Base-by-base conservation (phyloP, 2,797 vertebrate species). In the Esox masquinongy region DNA sequence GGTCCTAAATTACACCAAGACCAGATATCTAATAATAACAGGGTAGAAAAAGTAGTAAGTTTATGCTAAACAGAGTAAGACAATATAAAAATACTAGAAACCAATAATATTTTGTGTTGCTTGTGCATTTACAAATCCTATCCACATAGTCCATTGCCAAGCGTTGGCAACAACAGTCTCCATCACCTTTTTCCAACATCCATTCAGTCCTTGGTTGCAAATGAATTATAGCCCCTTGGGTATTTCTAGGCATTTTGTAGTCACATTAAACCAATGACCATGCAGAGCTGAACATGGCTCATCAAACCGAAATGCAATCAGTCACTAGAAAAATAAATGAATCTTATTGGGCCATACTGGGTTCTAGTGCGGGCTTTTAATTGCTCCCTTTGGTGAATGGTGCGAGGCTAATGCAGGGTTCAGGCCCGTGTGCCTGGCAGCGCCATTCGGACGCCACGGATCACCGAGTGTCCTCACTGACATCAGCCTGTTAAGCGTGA, bases 401-500 rank as follows among this genome's bases (percentile, higher is more conserved):
- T 75, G 80, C 70, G 53, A 70, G 70, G 75, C 74, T 80, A 79
- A 82, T 80, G 64, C 80, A 74, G 43, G 61, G 82, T 79, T 63
- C 69, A 63, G 59, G 80, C 75, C 72, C 61, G 74, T 71, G 73
- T 82, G 74, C 81, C 88, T 86, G 79, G 39, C 69, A 77, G 49
- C 79, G 81, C 78, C 87, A 83, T 83, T 75, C 72, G 50, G 83
- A 83, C 68, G 81, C 77, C 82, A 87, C 76, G 82, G 88, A 88
- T 89, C 84, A 88, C 70, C 9, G 80, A 79, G 22, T 2, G 22
- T 78, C 84, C 83, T 80, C 80, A 36, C 66, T 84, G 85, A 90
- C 85, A 92, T 87, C 80, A 81, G 81, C 85, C 29, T 61, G 73
- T 84, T 87, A 82, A 85, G 77, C 67, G 76, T 90, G 89, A 92